A percentile compares a stretch with the other conserved stretches of the same genome.
phyloP scores from a whole-genome alignment of 2,113 vertebrate genomes.

The Zosterops japonicus region DNA sequence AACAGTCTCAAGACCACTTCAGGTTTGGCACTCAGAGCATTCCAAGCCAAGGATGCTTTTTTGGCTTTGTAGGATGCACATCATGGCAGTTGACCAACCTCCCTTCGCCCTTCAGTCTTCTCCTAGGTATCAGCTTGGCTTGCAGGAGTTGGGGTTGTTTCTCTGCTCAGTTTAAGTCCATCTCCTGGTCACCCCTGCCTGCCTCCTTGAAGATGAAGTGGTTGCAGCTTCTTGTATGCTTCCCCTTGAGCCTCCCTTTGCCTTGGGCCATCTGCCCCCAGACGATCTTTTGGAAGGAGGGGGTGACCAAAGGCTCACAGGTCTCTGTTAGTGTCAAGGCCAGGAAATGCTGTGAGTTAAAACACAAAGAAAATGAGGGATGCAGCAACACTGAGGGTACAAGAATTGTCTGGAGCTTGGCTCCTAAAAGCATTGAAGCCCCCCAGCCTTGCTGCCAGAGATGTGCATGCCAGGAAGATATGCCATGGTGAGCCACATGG shows the following conservation, averaged over 20 bases:
- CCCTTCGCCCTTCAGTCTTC: not conserved
- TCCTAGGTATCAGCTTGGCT: not conserved
- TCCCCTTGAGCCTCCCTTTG: not conserved
- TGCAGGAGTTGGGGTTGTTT: not conserved
- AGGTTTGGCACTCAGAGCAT: not conserved
- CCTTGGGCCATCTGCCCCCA: not conserved
- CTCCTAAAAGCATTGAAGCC: not conserved
- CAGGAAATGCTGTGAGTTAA: not conserved
- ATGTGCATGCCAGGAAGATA: not conserved
- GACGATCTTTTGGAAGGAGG: not conserved
- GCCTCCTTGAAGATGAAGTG: not conserved
- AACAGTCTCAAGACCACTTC: not conserved
- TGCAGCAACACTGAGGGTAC: not conserved
- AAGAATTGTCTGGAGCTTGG: not conserved
- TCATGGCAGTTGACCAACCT: not conserved
- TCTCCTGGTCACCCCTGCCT: not conserved
- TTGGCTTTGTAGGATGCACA: not conserved
- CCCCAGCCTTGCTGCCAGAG: accelerated
- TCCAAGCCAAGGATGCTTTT: not conserved
- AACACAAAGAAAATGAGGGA: not conserved
- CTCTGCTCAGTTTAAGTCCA: not conserved
- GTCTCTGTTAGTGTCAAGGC: not conserved
- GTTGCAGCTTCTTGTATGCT: not conserved
- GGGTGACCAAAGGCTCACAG: not conserved
- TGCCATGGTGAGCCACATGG: not conserved